These are phyloP conservation scores for Erinaceus europaeus DNA, from an alignment of 2,113 vertebrate species.

Conservation along the genomic window DNA sequence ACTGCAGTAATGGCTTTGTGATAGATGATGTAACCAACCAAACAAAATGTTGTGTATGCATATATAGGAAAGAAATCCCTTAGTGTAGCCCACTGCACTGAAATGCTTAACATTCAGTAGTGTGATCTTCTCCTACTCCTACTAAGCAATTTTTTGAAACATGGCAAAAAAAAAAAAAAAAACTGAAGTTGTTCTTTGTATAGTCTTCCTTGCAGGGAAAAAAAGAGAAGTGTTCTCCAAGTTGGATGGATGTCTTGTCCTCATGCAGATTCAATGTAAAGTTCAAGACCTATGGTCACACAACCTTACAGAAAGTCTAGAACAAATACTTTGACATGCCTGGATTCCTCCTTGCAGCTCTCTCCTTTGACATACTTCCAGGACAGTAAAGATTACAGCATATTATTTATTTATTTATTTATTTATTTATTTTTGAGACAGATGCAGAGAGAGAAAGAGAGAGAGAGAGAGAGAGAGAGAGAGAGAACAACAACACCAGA, in stretches of 20 bases:
- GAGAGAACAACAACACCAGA: too few species aligned
- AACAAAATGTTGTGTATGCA: neutral
- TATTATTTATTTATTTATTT: neutral
- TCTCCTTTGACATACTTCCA: conserved; percentile 1
- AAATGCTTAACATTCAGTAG: conserved; percentile 21
- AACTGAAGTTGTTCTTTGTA: neutral
- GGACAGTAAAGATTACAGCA: neutral
- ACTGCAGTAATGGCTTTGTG: conserved; percentile 1
- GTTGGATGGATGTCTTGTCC: neutral
- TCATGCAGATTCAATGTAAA: neutral
- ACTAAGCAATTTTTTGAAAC: conserved; percentile 6
- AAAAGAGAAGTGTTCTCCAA: neutral
- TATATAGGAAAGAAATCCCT: conserved; percentile 25
- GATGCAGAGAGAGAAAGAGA: too few species aligned
- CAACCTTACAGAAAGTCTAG: neutral
- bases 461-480: too few species aligned
- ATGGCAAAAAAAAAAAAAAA: neutral
- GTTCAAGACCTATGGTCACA: neutral
- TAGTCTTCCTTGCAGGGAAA: neutral
- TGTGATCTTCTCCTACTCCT: conserved; percentile 36
- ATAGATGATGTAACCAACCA: neutral
- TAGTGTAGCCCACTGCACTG: neutral
- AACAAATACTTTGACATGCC: neutral
- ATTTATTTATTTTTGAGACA: too few species aligned
- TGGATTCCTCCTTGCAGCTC: neutral